These are phyloP conservation scores for Drosophila cardini DNA, from an alignment of 1,140 invertebrate genomes.

Conservation along the genomic window DNA sequence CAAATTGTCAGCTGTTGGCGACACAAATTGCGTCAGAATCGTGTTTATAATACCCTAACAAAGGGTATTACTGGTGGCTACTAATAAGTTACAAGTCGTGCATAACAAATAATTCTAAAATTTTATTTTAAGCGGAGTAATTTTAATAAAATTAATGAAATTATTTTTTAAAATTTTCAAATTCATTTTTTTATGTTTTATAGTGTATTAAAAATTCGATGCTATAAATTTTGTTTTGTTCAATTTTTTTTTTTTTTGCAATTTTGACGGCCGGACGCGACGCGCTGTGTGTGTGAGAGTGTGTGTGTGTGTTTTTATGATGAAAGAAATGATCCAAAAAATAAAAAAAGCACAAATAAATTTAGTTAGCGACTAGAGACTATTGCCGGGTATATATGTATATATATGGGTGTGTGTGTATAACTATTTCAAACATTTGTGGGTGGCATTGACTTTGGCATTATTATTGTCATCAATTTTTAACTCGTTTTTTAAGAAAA, in stretches of 20 bases:
- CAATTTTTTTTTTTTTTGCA: slow-evolving; percentile 43
- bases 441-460: slow-evolving; percentile 61
- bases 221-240: slow-evolving; percentile 19
- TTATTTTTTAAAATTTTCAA: no score
- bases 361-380: slow-evolving; percentile 58
- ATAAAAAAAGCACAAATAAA: slow-evolving; percentile 48
- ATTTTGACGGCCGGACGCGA: slow-evolving; percentile 58
- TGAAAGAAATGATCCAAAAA: slow-evolving; percentile 75
- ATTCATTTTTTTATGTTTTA: not conserved
- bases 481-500: slow-evolving; percentile 25
- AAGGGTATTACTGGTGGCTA: not conserved
- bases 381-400: slow-evolving; percentile 36
- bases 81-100: not conserved
- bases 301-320: slow-evolving; percentile 38
- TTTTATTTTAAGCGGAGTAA: no score
- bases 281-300: slow-evolving; percentile 33
- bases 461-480: slow-evolving; percentile 60
- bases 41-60: slow-evolving; percentile 14
- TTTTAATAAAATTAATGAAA: no score
- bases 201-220: slow-evolving; percentile 1
- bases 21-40: slow-evolving; percentile 64
- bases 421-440: slow-evolving; percentile 43
- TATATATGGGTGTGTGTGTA: not conserved
- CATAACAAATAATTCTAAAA: no score
- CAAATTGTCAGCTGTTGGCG: slow-evolving; percentile 69